Evolutionary conservation across 2,797 vertebrate species (phyloP), one percentile per base, ranked within the genome.

Genomic region (Halcyon chelicuti): DNA sequence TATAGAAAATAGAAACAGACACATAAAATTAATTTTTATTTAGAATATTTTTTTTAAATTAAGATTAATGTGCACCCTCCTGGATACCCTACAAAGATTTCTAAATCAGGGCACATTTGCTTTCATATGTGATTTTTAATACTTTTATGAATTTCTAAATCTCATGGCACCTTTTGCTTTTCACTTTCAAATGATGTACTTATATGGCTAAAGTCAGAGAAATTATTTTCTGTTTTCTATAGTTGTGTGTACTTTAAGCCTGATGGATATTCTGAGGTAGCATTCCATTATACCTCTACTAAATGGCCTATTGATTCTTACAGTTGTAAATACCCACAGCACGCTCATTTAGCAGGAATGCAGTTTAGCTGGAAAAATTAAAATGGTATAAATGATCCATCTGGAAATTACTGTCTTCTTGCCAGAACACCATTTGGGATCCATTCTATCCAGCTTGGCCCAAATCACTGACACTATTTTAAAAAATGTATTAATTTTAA

Each of bases 371-470:
- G 72, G 66, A 90, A 91, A 96, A 90, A 91, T 88, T 81, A 57
- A 90, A 94, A 81, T 52, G 7, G 8, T 66, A 65, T 79, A 88
- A 96, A 92, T 73, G 73, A 70, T 92, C 80, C 94, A 96, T 94
- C 88, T 96, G 90, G 90, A 94, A 90, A 92, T 79, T 2, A 31
- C 47, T 60, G 39, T 63, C 62, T 79, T 75, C 51, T 82, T 93
- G 92, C 92, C 95, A 96, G 86, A 88, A 63, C 37, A 79, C 58
- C 83, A 95, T 94, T 96, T 94, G 93, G 63, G 90, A 92, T 88
- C 47, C 42, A 78, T 88, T 86, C 47, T 90, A 75, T 60, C 55
- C 57, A 88, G 47, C 26, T 63, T 96, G 92, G 86, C 39, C 67
- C 77, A 87, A 94, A 80, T 62, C 88, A 93, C 62, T 66, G 82